A percentile compares a stretch with the other conserved stretches of the same genome.
These are phyloP conservation scores for Chloromyia formosa DNA, from an alignment of 2,888 invertebrate genomes.

Conservation along the genomic window DNA sequence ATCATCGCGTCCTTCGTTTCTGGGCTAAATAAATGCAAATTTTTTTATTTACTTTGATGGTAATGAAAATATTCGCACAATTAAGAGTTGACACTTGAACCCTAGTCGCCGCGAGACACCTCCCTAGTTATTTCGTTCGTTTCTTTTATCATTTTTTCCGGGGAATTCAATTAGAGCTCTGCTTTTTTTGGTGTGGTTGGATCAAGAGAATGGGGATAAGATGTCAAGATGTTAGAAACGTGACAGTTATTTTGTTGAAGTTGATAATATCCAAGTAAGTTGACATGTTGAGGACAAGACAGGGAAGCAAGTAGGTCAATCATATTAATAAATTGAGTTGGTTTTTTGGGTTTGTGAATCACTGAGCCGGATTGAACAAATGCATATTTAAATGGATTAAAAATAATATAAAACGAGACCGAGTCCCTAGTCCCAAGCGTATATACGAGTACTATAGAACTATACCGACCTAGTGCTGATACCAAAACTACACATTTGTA, in stretches of 20 bases:
- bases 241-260: constrained; percentile 30
- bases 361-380: too few species aligned
- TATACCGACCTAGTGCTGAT: too few species aligned
- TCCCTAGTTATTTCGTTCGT: background rate
- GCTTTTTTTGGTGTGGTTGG: background rate
- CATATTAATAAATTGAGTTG: too few species aligned
- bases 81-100: constrained; percentile 43
- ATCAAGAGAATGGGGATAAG: background rate
- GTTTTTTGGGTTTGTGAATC: too few species aligned
- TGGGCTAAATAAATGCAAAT: constrained; percentile 48
- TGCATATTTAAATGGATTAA: too few species aligned
- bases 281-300: too few species aligned
- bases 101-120: constrained; percentile 1
- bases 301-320: too few species aligned
- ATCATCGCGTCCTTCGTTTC: background rate
- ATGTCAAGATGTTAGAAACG: constrained; percentile 12
- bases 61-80: constrained; percentile 49
- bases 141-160: constrained; percentile 3
- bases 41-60: constrained; percentile 49
- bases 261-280: background rate
- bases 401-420: too few species aligned
- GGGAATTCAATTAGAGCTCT: constrained; percentile 31
- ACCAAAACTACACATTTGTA: too few species aligned
- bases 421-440: too few species aligned
- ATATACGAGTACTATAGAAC: too few species aligned